Evolutionary conservation across 2,797 vertebrate genomes (phyloP).

Genomic region (Petrocephalus sullivani): DNA sequence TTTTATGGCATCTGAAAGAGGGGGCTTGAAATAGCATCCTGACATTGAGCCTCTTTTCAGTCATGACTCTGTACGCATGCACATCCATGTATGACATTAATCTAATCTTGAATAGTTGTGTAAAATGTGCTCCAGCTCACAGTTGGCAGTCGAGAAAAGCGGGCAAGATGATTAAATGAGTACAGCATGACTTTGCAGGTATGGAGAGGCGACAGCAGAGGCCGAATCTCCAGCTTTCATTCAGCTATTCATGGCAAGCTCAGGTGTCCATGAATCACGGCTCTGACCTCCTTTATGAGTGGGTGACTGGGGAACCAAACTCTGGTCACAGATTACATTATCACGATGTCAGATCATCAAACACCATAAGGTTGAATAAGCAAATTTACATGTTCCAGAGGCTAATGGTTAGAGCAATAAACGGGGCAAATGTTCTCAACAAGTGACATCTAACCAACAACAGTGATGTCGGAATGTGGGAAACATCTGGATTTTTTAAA

Average conservation of each 20-base stretch:
- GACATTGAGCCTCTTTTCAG: not conserved
- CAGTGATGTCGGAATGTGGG: not conserved
- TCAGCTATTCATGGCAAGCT: not conserved
- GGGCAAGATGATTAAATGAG: not conserved
- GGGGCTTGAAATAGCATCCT: not conserved
- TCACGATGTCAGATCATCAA: slow-evolving; percentile 11
- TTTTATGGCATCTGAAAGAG: not conserved
- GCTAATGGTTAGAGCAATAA: not conserved
- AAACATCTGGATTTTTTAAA: not conserved
- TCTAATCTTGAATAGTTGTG: slow-evolving; percentile 1
- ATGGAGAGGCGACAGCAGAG: not conserved
- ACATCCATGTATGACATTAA: slow-evolving; percentile 15
- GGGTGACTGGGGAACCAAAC: not conserved
- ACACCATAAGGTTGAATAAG: not conserved
- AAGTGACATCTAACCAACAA: not conserved
- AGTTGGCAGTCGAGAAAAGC: not conserved
- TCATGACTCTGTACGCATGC: not conserved
- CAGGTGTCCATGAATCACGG: not conserved
- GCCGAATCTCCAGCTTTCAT: not conserved
- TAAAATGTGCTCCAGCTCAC: not conserved
- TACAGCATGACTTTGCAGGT: slow-evolving; percentile 5
- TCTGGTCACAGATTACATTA: slow-evolving; percentile 11
- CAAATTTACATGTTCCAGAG: not conserved
- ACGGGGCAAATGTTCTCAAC: not conserved
- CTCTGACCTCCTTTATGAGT: slow-evolving; percentile 8